phyloP scores from a whole-genome alignment of 2,888 invertebrate genomes.

The Lamellibrachia columna region DNA sequence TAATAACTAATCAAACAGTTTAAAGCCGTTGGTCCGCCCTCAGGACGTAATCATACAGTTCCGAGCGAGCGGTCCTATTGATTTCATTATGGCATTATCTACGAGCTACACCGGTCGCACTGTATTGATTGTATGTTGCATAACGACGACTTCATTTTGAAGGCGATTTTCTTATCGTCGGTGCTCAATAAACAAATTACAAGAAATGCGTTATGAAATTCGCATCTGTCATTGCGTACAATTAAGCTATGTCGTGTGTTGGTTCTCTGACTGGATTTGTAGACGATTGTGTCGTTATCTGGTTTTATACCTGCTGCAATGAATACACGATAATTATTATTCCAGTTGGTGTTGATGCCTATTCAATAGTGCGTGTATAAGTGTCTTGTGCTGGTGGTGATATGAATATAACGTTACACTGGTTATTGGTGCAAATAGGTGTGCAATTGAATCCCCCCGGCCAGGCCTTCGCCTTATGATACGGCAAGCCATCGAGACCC shows the following conservation, averaged over 20 bases:
- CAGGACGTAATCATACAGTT: not conserved
- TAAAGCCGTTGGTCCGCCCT: too few relatives aligned
- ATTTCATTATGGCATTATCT: not conserved
- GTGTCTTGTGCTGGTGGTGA: not conserved
- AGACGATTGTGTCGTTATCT: not conserved
- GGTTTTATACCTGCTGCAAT: not conserved
- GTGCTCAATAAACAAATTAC: not conserved
- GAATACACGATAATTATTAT: not conserved
- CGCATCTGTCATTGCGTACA: not conserved
- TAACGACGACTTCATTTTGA: not conserved
- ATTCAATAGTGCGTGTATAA: not conserved
- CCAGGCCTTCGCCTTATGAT: not conserved
- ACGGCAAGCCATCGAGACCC: not conserved
- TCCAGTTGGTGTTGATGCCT: not conserved
- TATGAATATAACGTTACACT: not conserved
- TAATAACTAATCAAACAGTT: too few relatives aligned
- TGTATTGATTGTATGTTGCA: not conserved
- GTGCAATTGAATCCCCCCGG: not conserved
- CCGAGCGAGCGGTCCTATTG: not conserved
- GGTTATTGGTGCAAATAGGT: constrained; percentile 5
- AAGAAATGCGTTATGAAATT: not conserved
- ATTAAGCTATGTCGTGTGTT: not conserved
- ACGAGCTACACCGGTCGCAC: not conserved
- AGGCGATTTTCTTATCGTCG: not conserved
- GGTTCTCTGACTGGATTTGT: not conserved